phyloP scores from a whole-genome alignment of 1,140 invertebrate species.

The Saccostrea cuccullata region DNA sequence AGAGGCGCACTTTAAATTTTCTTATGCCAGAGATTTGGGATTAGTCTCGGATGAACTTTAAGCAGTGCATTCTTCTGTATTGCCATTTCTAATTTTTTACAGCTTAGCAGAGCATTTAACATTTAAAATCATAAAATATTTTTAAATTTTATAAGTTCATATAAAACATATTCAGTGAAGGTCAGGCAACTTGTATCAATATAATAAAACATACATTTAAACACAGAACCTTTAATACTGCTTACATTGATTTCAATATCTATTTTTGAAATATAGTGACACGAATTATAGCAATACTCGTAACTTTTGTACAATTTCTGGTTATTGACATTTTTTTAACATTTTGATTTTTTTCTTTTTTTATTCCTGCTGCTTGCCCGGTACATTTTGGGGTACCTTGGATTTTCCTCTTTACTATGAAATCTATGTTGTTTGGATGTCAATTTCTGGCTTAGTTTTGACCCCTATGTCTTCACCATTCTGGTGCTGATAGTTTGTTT shows the following conservation, averaged over 20 bases:
- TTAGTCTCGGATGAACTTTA: background rate
- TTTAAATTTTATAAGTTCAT: background rate
- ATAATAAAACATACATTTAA: background rate
- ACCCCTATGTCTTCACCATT: conserved; percentile 22
- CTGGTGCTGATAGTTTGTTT: conserved; percentile 23
- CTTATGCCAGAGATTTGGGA: background rate
- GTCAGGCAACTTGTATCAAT: background rate
- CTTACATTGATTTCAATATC: too few relatives aligned
- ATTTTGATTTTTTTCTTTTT: conserved; percentile 13
- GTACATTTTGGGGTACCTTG: conserved; percentile 10
- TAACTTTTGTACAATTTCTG: background rate
- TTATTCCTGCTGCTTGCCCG: conserved; percentile 12
- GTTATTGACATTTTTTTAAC: background rate
- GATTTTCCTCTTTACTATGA: conserved; percentile 2
- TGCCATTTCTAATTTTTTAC: background rate
- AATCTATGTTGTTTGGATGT: conserved; percentile 33
- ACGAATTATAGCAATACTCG: background rate
- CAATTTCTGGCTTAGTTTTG: conserved; percentile 30
- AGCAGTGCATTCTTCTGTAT: background rate
- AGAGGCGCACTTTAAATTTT: background rate
- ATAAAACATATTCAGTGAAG: background rate
- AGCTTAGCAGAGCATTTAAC: background rate
- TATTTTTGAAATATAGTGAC: background rate
- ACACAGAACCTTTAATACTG: background rate
- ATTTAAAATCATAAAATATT: background rate